Evolutionary conservation across 2,888 invertebrate species (phyloP).

Genomic region (Craniophora ligustri): DNA sequence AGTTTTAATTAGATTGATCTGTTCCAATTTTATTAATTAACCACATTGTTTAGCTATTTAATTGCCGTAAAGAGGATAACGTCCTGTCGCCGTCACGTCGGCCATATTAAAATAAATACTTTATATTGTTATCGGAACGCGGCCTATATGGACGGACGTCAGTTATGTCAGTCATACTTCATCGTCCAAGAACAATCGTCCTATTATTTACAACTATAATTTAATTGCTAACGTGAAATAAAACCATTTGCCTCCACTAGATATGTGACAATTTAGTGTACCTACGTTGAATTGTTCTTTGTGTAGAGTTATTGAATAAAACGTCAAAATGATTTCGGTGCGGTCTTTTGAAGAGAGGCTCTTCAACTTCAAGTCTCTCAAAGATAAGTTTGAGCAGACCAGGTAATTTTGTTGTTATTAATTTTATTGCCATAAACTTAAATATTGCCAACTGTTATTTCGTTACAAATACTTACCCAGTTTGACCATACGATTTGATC

Average conservation of each 20-base stretch:
- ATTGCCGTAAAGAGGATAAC: slow-evolving; percentile 44
- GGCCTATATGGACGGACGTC: slow-evolving; percentile 4
- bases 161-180: slow-evolving; percentile 28
- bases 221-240: background rate
- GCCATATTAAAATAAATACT: slow-evolving; percentile 25
- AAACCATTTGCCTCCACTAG: background rate
- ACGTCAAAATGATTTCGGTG: slow-evolving; percentile 74
- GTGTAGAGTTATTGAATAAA: slow-evolving; percentile 43
- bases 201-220: background rate
- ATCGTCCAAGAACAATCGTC: slow-evolving; percentile 8
- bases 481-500: background rate
- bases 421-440: background rate
- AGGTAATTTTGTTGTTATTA: slow-evolving; percentile 67
- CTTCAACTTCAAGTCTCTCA: slow-evolving; percentile 78
- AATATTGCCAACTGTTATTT: too few relatives aligned
- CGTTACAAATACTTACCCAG: too few relatives aligned
- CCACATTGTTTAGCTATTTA: slow-evolving; percentile 18
- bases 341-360: slow-evolving; percentile 74
- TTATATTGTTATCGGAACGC: slow-evolving; percentile 37
- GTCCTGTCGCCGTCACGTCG: slow-evolving; percentile 9
- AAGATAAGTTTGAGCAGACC: slow-evolving; percentile 78
- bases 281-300: background rate
- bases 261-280: slow-evolving; percentile 31
- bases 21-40: too few relatives aligned
- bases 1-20: too few relatives aligned